A percentile compares a stretch with the other conserved stretches of the same genome.
Evolutionary conservation across 2,888 invertebrate species (phyloP).

Genomic region (Ophion costatus): DNA sequence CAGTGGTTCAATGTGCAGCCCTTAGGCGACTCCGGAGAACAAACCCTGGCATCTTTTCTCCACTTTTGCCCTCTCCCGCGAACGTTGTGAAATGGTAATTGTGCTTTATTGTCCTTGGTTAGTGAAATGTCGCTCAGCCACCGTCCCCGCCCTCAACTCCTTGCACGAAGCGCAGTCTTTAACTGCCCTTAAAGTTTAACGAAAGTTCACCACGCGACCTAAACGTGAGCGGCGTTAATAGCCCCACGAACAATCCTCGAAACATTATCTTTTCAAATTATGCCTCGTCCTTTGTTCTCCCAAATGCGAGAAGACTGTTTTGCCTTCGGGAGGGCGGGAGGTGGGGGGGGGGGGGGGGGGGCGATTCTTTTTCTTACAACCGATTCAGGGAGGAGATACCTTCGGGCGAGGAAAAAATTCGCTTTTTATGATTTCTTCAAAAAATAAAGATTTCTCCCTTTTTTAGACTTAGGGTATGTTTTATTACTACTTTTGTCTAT

Average conservation of each 20-base stretch:
- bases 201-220: slow-evolving; percentile 51
- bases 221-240: slow-evolving; percentile 34
- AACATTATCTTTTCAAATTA: background rate
- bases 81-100: slow-evolving; percentile 77
- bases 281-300: background rate
- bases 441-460: no score
- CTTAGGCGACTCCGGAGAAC: slow-evolving; percentile 31
- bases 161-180: slow-evolving; percentile 58
- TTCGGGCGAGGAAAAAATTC: no score
- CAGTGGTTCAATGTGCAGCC: slow-evolving; percentile 69
- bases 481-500: no score
- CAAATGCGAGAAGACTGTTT: no score
- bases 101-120: slow-evolving; percentile 72
- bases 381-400: no score
- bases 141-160: no score
- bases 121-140: slow-evolving; percentile 51
- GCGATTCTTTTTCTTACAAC: no score
- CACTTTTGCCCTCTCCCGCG: background rate
- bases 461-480: no score
- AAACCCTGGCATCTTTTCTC: slow-evolving; percentile 1
- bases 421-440: no score
- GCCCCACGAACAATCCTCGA: background rate
- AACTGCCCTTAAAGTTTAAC: slow-evolving; percentile 69
- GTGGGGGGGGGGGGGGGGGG: no score
- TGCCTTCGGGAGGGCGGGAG: no score